These are phyloP conservation scores for Rhabdornis inornatus DNA, from an alignment of 2,113 vertebrate species.

Conservation along the genomic window DNA sequence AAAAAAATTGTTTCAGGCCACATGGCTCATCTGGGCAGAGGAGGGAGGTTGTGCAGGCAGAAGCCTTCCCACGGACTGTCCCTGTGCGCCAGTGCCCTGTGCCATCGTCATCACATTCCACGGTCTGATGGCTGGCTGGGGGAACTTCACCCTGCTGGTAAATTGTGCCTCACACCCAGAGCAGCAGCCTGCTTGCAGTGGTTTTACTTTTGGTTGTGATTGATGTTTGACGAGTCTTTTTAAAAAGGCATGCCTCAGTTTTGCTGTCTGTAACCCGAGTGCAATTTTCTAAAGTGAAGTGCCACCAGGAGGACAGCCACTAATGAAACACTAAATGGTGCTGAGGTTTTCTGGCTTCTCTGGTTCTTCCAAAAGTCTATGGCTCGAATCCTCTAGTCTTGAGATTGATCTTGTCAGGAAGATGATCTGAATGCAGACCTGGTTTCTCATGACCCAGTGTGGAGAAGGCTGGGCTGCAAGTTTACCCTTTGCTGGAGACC, in stretches of 20 bases:
- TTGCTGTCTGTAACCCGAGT: background rate
- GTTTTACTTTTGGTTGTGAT: background rate
- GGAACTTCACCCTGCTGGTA: background rate
- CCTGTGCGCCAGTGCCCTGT: background rate
- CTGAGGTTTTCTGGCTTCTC: background rate
- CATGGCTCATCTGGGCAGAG: background rate
- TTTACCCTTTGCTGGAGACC: background rate
- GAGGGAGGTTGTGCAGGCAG: background rate
- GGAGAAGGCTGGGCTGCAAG: background rate
- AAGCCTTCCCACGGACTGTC: background rate
- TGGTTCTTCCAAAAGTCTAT: background rate
- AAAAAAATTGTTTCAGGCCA: background rate
- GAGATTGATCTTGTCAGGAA: background rate
- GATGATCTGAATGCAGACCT: background rate
- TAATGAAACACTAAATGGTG: background rate
- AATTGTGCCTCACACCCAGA: background rate
- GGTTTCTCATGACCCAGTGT: accelerated
- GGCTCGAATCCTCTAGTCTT: background rate
- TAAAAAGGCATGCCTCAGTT: background rate
- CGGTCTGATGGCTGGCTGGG: background rate
- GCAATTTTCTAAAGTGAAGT: background rate
- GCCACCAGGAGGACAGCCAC: background rate
- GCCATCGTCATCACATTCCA: background rate
- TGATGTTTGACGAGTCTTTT: background rate
- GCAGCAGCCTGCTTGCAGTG: background rate